phyloP scores from a whole-genome alignment of 2,888 invertebrate species.

The Isoperla grammatica region DNA sequence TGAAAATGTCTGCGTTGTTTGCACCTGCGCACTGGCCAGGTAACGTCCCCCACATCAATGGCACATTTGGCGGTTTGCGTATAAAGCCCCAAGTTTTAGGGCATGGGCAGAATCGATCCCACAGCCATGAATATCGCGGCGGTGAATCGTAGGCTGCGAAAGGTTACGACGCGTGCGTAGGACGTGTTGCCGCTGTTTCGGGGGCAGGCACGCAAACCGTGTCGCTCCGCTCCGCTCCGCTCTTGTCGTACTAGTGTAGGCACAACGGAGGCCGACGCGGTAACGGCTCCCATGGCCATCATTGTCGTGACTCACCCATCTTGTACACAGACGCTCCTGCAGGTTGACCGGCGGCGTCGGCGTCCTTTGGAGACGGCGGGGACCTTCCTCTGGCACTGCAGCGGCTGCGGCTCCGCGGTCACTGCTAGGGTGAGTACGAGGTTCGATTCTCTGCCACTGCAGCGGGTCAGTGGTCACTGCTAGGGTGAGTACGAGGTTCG shows the following conservation, averaged over 20 bases:
- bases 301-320: neutral
- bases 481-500: too few relatives aligned
- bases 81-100: too few relatives aligned
- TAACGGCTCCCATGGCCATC: slow-evolving; percentile 1
- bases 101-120: too few relatives aligned
- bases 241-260: too few relatives aligned
- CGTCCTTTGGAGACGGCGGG: neutral
- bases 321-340: too few relatives aligned
- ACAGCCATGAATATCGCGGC: neutral
- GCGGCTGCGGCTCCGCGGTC: slow-evolving; percentile 3
- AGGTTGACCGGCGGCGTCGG: neutral
- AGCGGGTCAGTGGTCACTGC: neutral
- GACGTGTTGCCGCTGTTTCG: neutral
- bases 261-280: too few relatives aligned
- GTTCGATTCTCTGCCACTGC: neutral
- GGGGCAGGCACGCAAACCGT: neutral
- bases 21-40: too few relatives aligned
- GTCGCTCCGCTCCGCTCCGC: too few relatives aligned
- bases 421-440: neutral
- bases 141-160: neutral
- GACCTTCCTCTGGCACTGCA: neutral
- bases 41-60: too few relatives aligned
- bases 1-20: too few relatives aligned
- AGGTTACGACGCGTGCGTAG: slow-evolving; percentile 1
- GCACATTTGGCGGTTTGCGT: too few relatives aligned